Evolutionary conservation across 2,797 vertebrate species (phyloP), one percentile per base, ranked within the genome.

Genomic region (Gallinago stenura): DNA sequence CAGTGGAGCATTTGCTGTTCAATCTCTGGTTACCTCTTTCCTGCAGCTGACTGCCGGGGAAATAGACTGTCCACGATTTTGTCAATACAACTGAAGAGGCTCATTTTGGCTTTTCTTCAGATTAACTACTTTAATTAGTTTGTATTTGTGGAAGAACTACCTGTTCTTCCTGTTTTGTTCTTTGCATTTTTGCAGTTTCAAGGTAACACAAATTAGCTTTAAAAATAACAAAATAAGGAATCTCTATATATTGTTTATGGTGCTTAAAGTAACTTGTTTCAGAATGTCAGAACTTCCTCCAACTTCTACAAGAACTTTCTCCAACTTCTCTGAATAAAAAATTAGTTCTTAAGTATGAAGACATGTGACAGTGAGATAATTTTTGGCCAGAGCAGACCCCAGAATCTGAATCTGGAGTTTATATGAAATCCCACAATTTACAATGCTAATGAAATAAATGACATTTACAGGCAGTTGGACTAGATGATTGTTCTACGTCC

Each of bases 91-190:
- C 46, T 75, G 58, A 81, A 92, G 71, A 83, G 61, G 22, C 64
- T 92, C 45, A 15, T 77, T 92, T 73, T 66, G 24, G 60, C 64
- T 75, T 61, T 88, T 30, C 37, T 71, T 76, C 64, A 41, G 35
- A 77, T 56, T 58, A 95, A 25, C 64, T 83, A 45, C 75, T 95
- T 91, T 31, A 80, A 78, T 78, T 86, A 61, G 65, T 48, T 71
- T 9, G 1, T 37, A 28, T 54, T n/a, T 70, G 26, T 57, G 37
- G 39, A 39, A 39, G 39, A 39, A 39, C 39, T 39, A 31, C n/a
- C 71, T 83, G 31, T 51, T 77, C 19, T 45, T 39, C 31, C 41
- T 69, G 33, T 0, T 57, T 57, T 39, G 12, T 43, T 62, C 19
- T 50, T 0, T 81, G 7, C 10, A 5, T 76, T 70, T 69, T 60